Base-by-base conservation (phyloP, 2,113 vertebrate species). In the Melanerpes formicivorus region DNA sequence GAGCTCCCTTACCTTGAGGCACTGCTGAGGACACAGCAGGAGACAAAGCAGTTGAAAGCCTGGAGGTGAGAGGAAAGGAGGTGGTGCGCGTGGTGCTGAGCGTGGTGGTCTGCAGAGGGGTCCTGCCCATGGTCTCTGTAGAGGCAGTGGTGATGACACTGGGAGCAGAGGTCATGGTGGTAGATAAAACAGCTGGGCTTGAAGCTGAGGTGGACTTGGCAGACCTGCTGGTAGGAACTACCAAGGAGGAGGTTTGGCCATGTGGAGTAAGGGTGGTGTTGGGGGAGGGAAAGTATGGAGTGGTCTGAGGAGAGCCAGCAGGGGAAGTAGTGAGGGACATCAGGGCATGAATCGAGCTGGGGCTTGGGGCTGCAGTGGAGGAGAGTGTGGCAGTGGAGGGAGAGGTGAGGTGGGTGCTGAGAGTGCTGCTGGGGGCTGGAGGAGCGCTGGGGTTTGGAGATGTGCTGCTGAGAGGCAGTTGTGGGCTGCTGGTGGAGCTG, bases 291-390 rank as follows among this genome's bases (percentile, higher is more conserved):
- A 65, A 26, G n/a, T 37, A n/a, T 0, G 48, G 32, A 5, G 42
- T 80, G 4, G 23, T 83, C n/a, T 40, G 32, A 80, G 56, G 3
- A 80, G 82, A 55, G 0, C 2, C 66, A 14, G 64, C 21, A 3
- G 52, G 19, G 8, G 95, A 79, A 30, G 69, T 63, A 29, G 16
- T 10, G 9, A 27, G 46, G 3, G 55, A 0, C 6, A 7, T 1
- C 3, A 8, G 2, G 0, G 10, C 3, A 7, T 14, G 7, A 0
- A 1, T 0, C 2, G 52, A 7, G 25, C 17, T 64, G 22, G 29
- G 0, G 0, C 46, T 0, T 13, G 60, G 5, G 3, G 10, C 1
- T 2, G 3, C 14, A 0, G 27, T 0, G 2, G 93, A 78, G 1
- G 60, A 91, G 3, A 52, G 1, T 9, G 63, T 58, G 3, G n/a